phyloP scores from a whole-genome alignment of 2,797 vertebrate genomes.

The Fundulus diaphanus region DNA sequence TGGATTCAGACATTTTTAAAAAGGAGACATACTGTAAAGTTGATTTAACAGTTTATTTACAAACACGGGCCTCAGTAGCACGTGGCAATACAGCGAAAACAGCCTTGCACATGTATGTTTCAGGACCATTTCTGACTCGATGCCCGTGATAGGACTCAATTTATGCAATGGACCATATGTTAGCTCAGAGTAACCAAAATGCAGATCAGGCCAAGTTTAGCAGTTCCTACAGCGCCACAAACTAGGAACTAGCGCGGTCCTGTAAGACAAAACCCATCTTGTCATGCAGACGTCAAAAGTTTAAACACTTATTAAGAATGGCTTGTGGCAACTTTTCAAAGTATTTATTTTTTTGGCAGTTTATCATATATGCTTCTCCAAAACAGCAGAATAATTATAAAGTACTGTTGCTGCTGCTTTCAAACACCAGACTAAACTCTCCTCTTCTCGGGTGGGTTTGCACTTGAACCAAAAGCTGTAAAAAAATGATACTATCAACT shows the following conservation, averaged over 20 bases:
- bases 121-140: background rate
- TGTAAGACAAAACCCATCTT: background rate
- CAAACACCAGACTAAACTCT: background rate
- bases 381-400: too few relatives aligned
- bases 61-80: too few relatives aligned
- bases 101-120: too few relatives aligned
- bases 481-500: background rate
- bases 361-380: too few relatives aligned
- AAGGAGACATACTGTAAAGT: too few relatives aligned
- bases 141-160: background rate
- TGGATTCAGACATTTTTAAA: too few relatives aligned
- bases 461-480: background rate
- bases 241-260: background rate
- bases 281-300: background rate
- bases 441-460: background rate
- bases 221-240: background rate
- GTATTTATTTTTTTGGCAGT: too few relatives aligned
- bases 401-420: background rate
- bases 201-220: background rate
- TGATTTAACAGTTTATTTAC: too few relatives aligned
- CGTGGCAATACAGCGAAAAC: too few relatives aligned
- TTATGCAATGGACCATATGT: background rate
- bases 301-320: background rate
- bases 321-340: too few relatives aligned
- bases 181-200: background rate